Percentiles rank a stretch among this genome's conserved stretches.
Conservation (phyloP, 2,797 vertebrate genomes). For the Oreortyx pictus region DNA sequence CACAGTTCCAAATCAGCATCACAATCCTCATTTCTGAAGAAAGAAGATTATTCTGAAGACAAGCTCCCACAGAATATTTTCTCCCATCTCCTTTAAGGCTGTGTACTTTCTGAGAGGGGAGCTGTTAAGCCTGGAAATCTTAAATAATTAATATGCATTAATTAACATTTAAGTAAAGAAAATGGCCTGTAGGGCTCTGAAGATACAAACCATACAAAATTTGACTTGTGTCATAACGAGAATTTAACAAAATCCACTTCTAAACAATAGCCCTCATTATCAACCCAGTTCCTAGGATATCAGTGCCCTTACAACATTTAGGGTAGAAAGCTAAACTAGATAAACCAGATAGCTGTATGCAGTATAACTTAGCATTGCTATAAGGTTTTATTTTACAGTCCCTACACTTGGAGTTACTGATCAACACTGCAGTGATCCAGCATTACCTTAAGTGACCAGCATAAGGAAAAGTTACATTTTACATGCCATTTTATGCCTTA, state of each 20-base stretch:
- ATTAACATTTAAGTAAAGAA: background rate
- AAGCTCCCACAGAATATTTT: background rate
- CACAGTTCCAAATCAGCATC: conserved; percentile 6
- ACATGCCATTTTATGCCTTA: background rate
- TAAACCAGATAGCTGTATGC: background rate
- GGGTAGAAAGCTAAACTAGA: background rate
- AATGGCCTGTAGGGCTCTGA: background rate
- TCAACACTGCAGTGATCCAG: background rate
- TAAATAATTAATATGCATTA: background rate
- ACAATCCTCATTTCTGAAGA: background rate
- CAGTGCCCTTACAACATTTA: background rate
- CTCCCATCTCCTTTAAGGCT: background rate
- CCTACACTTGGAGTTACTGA: background rate
- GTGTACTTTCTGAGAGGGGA: background rate
- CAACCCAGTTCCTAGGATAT: background rate
- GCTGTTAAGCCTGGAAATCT: background rate
- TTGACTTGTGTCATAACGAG: background rate
- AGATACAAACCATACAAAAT: background rate
- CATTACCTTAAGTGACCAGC: background rate
- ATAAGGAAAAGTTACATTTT: background rate
- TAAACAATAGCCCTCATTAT: background rate
- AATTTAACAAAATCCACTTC: background rate
- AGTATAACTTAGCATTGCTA: background rate
- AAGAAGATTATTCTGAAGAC: background rate
- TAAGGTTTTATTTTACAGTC: background rate